phyloP scores from a whole-genome alignment of 2,888 invertebrate species.

The Pandemis heparana region DNA sequence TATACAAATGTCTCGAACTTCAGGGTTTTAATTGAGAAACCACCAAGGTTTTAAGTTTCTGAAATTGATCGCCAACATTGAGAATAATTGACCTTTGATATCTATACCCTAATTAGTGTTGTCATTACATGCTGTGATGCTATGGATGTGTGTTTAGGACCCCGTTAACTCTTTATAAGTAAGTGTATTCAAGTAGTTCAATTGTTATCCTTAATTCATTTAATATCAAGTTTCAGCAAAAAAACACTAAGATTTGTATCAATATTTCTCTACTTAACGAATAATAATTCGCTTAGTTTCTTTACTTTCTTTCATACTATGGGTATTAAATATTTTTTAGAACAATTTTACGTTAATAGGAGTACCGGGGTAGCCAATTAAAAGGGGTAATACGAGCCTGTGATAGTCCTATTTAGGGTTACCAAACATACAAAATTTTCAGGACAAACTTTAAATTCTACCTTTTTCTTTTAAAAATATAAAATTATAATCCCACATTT shows the following conservation, averaged over 20 bases:
- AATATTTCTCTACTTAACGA: not conserved
- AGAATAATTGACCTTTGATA: not conserved
- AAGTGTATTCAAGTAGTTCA: not conserved
- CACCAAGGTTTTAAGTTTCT: not conserved
- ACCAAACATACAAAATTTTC: not conserved
- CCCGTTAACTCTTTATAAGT: not conserved
- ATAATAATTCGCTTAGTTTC: not conserved
- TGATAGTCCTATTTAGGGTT: conserved; percentile 45
- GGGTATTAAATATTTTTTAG: not conserved
- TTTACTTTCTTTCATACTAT: not conserved
- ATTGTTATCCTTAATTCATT: not conserved
- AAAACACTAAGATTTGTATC: not conserved
- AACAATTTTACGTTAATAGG: not conserved
- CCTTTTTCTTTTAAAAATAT: no score
- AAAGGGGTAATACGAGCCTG: conserved; percentile 41
- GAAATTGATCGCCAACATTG: not conserved
- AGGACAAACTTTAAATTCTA: not conserved
- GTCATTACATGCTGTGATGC: not conserved
- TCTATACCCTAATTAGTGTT: not conserved
- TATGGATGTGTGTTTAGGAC: not conserved
- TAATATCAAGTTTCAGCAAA: not conserved
- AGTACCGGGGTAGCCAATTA: not conserved
- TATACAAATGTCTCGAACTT: conserved; percentile 5
- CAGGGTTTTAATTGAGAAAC: conserved; percentile 23
- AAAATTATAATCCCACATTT: not conserved